These are phyloP conservation scores for Heterodera filipjevi DNA, from an alignment of 2,888 invertebrate species.

Conservation along the genomic window DNA sequence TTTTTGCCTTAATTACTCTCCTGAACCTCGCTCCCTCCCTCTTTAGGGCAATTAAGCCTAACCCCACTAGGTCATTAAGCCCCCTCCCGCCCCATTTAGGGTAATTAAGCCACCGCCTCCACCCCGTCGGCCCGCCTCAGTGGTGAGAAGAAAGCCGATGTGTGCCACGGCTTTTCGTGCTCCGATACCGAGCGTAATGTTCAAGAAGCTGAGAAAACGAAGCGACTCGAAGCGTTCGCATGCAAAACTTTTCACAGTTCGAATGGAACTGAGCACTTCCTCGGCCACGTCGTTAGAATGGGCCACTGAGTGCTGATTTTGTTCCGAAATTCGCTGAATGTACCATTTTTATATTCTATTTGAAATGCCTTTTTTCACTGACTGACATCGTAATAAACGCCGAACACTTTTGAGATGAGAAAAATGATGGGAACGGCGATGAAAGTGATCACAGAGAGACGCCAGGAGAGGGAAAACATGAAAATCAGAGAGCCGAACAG, in stretches of 20 bases:
- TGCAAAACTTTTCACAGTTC: conserved; percentile 68
- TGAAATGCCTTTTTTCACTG: background rate
- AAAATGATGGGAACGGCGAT: conserved; percentile 67
- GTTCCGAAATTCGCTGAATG: conserved; percentile 65
- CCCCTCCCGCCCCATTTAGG: no score
- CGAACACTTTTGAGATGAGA: conserved; percentile 66
- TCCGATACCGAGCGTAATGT: conserved; percentile 57
- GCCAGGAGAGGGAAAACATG: conserved; percentile 68
- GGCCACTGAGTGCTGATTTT: conserved; percentile 67
- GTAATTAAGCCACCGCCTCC: background rate
- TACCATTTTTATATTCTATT: background rate
- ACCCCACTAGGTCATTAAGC: no score
- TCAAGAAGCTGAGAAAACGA: conserved; percentile 56
- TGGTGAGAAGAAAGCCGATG: conserved; percentile 66
- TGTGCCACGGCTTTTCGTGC: conserved; percentile 65
- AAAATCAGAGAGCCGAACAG: conserved; percentile 66
- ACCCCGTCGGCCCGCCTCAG: conserved; percentile 51
- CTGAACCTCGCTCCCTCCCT: no score
- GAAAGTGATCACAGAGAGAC: conserved; percentile 66
- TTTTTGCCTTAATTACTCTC: no score
- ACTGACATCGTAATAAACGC: conserved; percentile 67
- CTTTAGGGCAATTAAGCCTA: no score
- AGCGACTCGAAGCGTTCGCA: conserved; percentile 66
- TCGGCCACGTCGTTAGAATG: conserved; percentile 68
- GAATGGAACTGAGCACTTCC: conserved; percentile 66